Conservation (phyloP, 1,140 invertebrate species). For the Drosophila santomea region DNA sequence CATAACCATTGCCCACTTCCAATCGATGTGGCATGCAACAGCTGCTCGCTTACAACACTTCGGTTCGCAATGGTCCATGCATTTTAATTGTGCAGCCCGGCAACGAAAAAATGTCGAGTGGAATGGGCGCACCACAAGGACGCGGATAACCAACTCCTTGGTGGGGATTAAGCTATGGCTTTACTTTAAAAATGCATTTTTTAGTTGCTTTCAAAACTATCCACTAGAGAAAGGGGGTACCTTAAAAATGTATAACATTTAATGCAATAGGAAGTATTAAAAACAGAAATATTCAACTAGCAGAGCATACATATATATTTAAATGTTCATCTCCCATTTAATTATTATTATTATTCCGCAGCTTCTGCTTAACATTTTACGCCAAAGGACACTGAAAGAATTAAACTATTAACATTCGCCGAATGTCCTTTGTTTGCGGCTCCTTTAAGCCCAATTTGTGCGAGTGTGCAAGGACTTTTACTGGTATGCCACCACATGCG, state of each 20-base stretch:
- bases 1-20: slow-evolving; percentile 68
- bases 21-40: slow-evolving; percentile 77
- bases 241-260: too few species aligned
- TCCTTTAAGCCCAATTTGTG: background rate
- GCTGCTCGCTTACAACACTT: slow-evolving; percentile 68
- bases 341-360: background rate
- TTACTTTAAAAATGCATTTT: too few species aligned
- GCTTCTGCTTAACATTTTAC: background rate
- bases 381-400: too few species aligned
- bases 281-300: too few species aligned
- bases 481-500: slow-evolving; percentile 33
- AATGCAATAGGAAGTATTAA: background rate
- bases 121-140: slow-evolving; percentile 1
- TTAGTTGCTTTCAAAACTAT: too few species aligned
- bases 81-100: slow-evolving; percentile 63
- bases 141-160: background rate
- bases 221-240: too few species aligned
- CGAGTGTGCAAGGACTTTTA: background rate
- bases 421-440: too few species aligned
- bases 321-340: too few species aligned
- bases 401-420: background rate
- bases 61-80: slow-evolving; percentile 41
- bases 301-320: too few species aligned
- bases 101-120: slow-evolving; percentile 15
- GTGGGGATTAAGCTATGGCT: background rate